Conservation (phyloP, 92 coral and sea anemone genomes). For the Anthopleura xanthogrammica region DNA sequence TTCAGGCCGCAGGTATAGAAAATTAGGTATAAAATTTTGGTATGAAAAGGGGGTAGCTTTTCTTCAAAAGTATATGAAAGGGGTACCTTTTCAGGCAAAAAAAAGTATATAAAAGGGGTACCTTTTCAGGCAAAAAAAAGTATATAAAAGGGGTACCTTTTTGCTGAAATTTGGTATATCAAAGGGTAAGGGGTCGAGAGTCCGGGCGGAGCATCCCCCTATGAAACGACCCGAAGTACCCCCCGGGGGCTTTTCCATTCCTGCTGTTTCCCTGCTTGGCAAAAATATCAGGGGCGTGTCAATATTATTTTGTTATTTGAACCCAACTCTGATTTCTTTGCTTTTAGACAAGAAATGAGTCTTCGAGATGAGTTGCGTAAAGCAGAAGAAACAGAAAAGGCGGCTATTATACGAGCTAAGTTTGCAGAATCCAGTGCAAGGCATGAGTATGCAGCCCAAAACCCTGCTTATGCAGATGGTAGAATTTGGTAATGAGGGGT, state of each 20-base stretch:
- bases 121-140: too few species aligned
- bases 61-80: too few species aligned
- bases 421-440: slow-evolving; percentile 61
- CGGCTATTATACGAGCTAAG: slow-evolving; percentile 53
- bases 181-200: too few species aligned
- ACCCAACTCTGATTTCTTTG: neutral
- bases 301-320: neutral
- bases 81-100: too few species aligned
- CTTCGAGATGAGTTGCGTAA: slow-evolving; percentile 41
- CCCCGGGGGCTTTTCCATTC: neutral
- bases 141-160: too few species aligned
- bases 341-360: slow-evolving; percentile 52
- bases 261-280: neutral
- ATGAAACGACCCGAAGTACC: too few species aligned
- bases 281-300: neutral
- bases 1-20: too few species aligned
- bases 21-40: too few species aligned
- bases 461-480: slow-evolving; percentile 80
- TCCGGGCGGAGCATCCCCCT: too few species aligned
- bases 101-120: too few species aligned
- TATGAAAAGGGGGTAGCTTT: too few species aligned
- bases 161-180: too few species aligned
- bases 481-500: slow-evolving; percentile 58
- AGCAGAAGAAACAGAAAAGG: slow-evolving; percentile 49
- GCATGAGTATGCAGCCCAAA: slow-evolving; percentile 72